These are phyloP conservation scores for Basileuterus tristriatus DNA, from an alignment of 2,797 vertebrate genomes.

Conservation along the genomic window DNA sequence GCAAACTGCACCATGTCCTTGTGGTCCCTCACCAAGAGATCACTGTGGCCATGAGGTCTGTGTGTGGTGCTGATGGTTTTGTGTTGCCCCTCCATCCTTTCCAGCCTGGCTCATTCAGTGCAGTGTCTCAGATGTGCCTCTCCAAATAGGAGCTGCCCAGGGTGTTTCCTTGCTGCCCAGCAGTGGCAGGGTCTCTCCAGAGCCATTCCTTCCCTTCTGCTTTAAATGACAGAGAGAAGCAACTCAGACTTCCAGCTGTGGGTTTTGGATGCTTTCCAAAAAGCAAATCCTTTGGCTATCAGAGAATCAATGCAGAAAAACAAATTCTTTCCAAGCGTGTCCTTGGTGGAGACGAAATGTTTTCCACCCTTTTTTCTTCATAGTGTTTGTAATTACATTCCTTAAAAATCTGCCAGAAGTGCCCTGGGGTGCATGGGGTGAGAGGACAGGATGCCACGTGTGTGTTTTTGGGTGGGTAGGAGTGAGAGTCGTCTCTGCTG, in stretches of 20 bases:
- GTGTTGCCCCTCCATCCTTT: neutral
- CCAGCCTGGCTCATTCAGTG: neutral
- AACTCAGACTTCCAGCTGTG: neutral
- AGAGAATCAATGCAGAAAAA: neutral
- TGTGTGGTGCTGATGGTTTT: neutral
- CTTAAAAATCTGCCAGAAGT: neutral
- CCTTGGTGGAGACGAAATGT: neutral
- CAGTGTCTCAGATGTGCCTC: neutral
- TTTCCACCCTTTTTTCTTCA: neutral
- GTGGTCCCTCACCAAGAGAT: neutral
- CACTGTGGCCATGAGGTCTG: neutral
- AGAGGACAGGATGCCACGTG: rapidly evolving
- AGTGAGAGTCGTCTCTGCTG: neutral
- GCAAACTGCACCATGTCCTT: neutral
- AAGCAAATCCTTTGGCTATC: rapidly evolving
- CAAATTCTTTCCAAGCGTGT: neutral
- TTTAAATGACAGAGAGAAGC: neutral
- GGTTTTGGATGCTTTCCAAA: neutral
- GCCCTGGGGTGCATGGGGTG: neutral
- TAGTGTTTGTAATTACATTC: neutral
- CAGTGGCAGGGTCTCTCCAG: neutral
- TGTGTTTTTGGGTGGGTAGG: neutral
- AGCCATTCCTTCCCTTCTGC: neutral
- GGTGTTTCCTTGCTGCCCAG: neutral
- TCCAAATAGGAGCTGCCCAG: neutral